phyloP scores from a whole-genome alignment of 2,888 invertebrate genomes.

The Caenorhabditis doughertyi region DNA sequence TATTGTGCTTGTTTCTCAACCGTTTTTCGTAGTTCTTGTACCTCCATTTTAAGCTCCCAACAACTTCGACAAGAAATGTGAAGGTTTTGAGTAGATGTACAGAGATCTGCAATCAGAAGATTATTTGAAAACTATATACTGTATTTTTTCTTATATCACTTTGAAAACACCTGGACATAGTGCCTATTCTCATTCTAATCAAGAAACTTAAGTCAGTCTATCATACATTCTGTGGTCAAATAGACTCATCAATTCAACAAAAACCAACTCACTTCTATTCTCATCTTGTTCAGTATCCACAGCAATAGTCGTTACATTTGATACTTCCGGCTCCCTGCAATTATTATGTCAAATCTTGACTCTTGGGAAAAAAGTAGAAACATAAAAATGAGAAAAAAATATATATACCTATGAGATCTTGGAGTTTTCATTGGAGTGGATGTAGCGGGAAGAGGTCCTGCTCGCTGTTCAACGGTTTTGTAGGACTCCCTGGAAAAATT shows the following conservation, averaged over 20 bases:
- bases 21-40: conserved; percentile 25
- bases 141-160: too few relatives aligned
- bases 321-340: conserved; percentile 59
- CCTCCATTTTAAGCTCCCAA: conserved; percentile 17
- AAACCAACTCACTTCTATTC: conserved; percentile 53
- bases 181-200: too few relatives aligned
- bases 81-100: conserved; percentile 5
- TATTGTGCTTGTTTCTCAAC: conserved; percentile 31
- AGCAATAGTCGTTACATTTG: conserved; percentile 60
- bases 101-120: conserved; percentile 24
- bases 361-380: background rate
- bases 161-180: too few relatives aligned
- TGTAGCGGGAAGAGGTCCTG: conserved; percentile 34
- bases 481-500: conserved; percentile 44
- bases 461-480: conserved; percentile 48
- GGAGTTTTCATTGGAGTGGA: conserved; percentile 54
- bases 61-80: conserved; percentile 26
- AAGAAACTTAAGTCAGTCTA: too few relatives aligned
- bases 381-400: conserved; percentile 16
- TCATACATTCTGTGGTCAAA: too few relatives aligned
- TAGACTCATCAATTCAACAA: too few relatives aligned
- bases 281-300: conserved; percentile 53
- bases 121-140: too few relatives aligned
- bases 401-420: conserved; percentile 37
- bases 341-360: conserved; percentile 46